phyloP scores from a whole-genome alignment of 2,113 vertebrate species.

The Oriolus oriolus region DNA sequence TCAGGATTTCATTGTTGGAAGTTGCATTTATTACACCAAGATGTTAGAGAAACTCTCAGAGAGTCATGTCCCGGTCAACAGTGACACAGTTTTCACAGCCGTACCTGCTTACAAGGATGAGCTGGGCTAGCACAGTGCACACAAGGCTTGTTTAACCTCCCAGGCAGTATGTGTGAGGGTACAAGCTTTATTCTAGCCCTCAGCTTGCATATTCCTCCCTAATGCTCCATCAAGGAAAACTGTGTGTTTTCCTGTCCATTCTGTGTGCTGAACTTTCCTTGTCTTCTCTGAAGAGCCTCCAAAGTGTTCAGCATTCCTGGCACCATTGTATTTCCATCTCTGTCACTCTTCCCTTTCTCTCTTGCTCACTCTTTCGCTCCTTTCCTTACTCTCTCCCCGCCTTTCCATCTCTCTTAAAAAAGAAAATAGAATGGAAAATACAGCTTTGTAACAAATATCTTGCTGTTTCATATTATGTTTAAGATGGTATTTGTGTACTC shows the following conservation, averaged over 20 bases:
- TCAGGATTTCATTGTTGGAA: not conserved
- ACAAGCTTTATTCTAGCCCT: not conserved
- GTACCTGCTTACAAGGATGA: not conserved
- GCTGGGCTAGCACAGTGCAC: not conserved
- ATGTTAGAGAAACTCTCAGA: not conserved
- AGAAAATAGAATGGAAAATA: not conserved
- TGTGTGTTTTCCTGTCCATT: not conserved
- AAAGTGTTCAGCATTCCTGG: not conserved
- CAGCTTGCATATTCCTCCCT: not conserved
- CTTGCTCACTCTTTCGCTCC: not conserved
- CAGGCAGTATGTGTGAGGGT: not conserved
- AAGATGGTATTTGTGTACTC: not conserved
- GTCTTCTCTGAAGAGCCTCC: not conserved
- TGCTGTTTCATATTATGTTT: not conserved
- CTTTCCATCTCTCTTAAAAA: not conserved
- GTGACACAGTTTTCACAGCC: not conserved
- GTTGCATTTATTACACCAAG: not conserved
- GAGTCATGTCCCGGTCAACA: accelerated
- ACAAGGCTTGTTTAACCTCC: not conserved
- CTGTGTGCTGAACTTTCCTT: not conserved
- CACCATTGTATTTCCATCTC: not conserved
- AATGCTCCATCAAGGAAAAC: not conserved
- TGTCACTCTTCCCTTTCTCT: not conserved
- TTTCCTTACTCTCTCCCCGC: not conserved
- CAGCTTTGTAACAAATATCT: not conserved